These are phyloP conservation scores for Keiferia lycopersicella DNA, from an alignment of 2,888 invertebrate species.

Conservation along the genomic window DNA sequence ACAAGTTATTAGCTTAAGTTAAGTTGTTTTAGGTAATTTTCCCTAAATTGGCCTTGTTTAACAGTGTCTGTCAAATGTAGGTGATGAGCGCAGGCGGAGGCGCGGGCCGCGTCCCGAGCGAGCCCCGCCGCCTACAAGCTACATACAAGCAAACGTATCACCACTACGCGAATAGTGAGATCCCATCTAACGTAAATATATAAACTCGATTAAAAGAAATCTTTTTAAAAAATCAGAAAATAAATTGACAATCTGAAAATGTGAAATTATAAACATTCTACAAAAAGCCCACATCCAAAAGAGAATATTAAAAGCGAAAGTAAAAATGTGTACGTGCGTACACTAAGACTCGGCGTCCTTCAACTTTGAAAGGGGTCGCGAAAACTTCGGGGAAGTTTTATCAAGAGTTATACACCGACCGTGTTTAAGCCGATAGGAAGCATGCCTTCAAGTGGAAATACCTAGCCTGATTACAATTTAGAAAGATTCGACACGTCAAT, in stretches of 20 bases:
- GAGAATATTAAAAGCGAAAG: constrained; percentile 66
- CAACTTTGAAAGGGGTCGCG: constrained; percentile 39
- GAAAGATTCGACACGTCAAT: background rate
- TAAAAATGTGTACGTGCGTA: constrained; percentile 31
- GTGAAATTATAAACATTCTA: constrained; percentile 58
- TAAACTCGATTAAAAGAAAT: constrained; percentile 71
- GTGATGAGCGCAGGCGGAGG: constrained; percentile 44
- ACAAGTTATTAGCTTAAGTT: constrained; percentile 81
- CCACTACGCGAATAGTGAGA: constrained; percentile 32
- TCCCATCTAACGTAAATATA: constrained; percentile 41
- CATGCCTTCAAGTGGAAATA: too few relatives aligned
- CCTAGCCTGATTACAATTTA: too few relatives aligned
- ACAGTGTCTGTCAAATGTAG: constrained; percentile 74
- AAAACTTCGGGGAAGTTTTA: constrained; percentile 43
- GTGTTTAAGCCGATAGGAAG: constrained; percentile 19
- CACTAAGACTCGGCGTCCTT: constrained; percentile 30
- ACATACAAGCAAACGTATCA: constrained; percentile 19
- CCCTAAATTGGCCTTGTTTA: constrained; percentile 78
- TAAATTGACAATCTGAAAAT: constrained; percentile 47
- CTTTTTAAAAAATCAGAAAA: constrained; percentile 58
- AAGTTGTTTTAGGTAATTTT: constrained; percentile 78
- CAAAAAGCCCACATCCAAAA: constrained; percentile 76
- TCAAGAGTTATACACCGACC: constrained; percentile 40
- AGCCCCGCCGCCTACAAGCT: constrained; percentile 16
- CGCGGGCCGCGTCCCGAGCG: constrained; percentile 31